Percentiles rank a stretch among this genome's conserved stretches.
phyloP scores from a whole-genome alignment of 2,797 vertebrate species.

The Gobio occitaniae region DNA sequence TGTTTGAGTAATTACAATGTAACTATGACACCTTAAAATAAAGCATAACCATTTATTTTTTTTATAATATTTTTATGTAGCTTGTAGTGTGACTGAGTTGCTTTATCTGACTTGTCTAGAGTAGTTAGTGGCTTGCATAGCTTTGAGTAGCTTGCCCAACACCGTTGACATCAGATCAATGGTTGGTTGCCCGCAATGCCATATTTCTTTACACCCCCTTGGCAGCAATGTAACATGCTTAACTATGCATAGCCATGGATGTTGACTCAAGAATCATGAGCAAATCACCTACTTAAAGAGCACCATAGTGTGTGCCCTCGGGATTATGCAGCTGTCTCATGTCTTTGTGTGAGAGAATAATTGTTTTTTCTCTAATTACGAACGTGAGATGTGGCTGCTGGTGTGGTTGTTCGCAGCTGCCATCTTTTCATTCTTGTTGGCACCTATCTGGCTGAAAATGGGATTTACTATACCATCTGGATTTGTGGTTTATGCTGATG shows the following conservation, averaged over 20 bases:
- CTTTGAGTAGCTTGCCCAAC: slow-evolving; percentile 2
- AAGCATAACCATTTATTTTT: too few relatives aligned
- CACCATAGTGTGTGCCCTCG: slow-evolving; percentile 48
- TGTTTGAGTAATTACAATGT: too few relatives aligned
- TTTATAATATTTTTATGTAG: not conserved
- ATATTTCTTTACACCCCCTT: slow-evolving; percentile 28
- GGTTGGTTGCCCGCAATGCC: not conserved
- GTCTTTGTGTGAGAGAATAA: slow-evolving; percentile 51
- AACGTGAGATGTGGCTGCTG: slow-evolving; percentile 49
- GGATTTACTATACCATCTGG: slow-evolving; percentile 44
- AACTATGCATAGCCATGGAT: slow-evolving; percentile 50
- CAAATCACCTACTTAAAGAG: slow-evolving; percentile 55
- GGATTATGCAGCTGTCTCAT: slow-evolving; percentile 49
- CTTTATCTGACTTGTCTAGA: not conserved
- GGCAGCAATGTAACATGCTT: slow-evolving; percentile 46
- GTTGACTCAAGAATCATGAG: slow-evolving; percentile 50
- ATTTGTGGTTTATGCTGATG: slow-evolving; percentile 49
- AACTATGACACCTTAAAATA: too few relatives aligned
- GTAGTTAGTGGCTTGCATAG: not conserved
- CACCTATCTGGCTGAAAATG: slow-evolving; percentile 49
- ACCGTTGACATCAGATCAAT: slow-evolving; percentile 23
- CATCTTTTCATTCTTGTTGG: slow-evolving; percentile 48
- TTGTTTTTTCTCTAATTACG: slow-evolving; percentile 50
- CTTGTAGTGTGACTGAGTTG: not conserved
- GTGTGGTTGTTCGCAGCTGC: slow-evolving; percentile 44